Conservation (phyloP, 2,888 invertebrate species). For the Protodeltote pygarga region DNA sequence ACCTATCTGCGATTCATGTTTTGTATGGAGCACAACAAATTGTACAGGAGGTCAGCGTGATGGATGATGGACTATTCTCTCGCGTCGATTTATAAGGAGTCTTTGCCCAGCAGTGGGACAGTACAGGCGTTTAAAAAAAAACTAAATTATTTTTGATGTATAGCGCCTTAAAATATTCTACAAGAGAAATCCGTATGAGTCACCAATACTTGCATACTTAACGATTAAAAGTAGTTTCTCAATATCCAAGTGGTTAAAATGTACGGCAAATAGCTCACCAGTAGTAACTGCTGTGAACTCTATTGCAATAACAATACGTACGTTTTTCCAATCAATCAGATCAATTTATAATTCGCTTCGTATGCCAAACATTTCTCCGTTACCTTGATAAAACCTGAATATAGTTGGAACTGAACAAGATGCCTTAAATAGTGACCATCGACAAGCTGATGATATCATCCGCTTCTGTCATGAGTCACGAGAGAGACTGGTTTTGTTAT, state of each 20-base stretch:
- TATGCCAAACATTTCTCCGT: conserved; percentile 35
- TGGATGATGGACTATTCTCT: too few relatives aligned
- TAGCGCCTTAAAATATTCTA: not conserved
- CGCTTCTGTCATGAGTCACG: conserved; percentile 39
- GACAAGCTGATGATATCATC: conserved; percentile 42
- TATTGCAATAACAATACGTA: not conserved
- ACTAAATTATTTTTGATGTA: too few relatives aligned
- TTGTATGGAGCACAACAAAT: too few relatives aligned
- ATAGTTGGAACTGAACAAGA: conserved; percentile 16
- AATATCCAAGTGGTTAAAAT: not conserved
- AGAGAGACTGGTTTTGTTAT: conserved; percentile 13
- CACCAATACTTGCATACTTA: not conserved
- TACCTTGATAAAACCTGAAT: conserved; percentile 43
- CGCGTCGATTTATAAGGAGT: too few relatives aligned
- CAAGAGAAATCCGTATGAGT: conserved; percentile 18
- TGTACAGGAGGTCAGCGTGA: too few relatives aligned
- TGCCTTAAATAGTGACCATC: conserved; percentile 39
- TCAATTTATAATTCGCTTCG: not conserved
- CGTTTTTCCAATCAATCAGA: not conserved
- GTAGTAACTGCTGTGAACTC: too few relatives aligned
- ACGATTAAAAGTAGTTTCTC: conserved; percentile 8
- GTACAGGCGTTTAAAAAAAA: too few relatives aligned
- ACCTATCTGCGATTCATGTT: too few relatives aligned
- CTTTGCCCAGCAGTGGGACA: too few relatives aligned
- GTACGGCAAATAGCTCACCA: not conserved